Conservation (phyloP, 2,888 invertebrate species). For the Morpho helenor region DNA sequence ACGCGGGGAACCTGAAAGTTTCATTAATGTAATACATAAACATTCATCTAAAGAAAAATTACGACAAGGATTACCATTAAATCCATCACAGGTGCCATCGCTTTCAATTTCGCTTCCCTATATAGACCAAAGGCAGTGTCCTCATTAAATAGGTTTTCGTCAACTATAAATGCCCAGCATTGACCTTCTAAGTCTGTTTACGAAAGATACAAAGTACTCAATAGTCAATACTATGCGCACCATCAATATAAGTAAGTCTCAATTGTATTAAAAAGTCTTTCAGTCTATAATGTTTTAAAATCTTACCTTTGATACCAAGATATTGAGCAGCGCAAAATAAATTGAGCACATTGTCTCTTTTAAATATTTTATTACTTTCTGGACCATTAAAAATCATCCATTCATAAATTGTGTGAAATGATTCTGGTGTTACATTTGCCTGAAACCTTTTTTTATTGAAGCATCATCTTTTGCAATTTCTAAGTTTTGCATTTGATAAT, state of each 20-base stretch:
- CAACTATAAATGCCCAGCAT: slow-evolving; percentile 87
- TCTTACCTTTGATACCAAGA: slow-evolving; percentile 82
- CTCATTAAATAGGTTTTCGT: slow-evolving; percentile 84
- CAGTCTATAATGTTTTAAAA: not conserved
- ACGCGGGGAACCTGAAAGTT: slow-evolving; percentile 80
- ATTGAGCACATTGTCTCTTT: slow-evolving; percentile 84
- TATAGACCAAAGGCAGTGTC: slow-evolving; percentile 86
- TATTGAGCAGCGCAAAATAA: slow-evolving; percentile 86
- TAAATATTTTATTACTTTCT: slow-evolving; percentile 82
- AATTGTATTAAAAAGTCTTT: too few species aligned
- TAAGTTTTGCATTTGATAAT: not conserved
- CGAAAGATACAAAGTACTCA: slow-evolving; percentile 3
- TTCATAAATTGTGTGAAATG: slow-evolving; percentile 87
- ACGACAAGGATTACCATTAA: slow-evolving; percentile 74
- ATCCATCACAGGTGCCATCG: slow-evolving; percentile 82
- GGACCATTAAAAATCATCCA: slow-evolving; percentile 86
- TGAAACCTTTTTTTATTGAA: slow-evolving; percentile 30
- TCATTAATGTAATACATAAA: not conserved
- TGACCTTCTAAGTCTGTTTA: slow-evolving; percentile 84
- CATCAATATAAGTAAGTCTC: too few species aligned
- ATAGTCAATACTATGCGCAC: too few species aligned
- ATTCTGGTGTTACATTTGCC: slow-evolving; percentile 69
- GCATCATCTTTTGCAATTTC: too few species aligned
- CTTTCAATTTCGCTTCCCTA: slow-evolving; percentile 77
- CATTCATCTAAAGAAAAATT: not conserved